A percentile compares a stretch with the other conserved stretches of the same genome.
Conservation (phyloP, 2,888 invertebrate species). For the Poecilus cupreus region DNA sequence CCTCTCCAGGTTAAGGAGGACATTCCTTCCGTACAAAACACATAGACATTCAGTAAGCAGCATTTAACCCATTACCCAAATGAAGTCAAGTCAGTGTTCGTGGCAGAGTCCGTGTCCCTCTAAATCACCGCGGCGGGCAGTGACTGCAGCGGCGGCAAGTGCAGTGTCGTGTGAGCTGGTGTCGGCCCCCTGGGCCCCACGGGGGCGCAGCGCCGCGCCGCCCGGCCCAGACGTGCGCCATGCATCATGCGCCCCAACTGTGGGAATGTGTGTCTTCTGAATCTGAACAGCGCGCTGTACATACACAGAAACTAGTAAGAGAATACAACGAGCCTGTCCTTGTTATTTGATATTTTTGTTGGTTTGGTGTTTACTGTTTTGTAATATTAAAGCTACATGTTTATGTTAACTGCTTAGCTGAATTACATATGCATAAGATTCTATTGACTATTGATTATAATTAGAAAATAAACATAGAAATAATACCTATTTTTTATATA, state of each 20-base stretch:
- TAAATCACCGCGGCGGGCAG: background rate
- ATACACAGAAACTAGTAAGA: background rate
- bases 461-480: no score
- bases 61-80: background rate
- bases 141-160: background rate
- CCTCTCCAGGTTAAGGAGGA: no score
- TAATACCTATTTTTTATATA: no score
- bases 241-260: conserved; percentile 12
- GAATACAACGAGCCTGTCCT: background rate
- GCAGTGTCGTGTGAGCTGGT: conserved; percentile 13
- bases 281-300: background rate
- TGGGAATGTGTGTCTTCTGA: conserved; percentile 1
- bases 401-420: background rate
- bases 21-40: no score
- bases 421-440: background rate
- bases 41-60: no score
- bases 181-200: conserved; percentile 7
- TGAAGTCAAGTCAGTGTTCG: no score
- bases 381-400: background rate
- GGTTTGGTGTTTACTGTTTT: background rate
- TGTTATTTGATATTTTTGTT: conserved; percentile 13
- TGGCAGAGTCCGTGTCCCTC: background rate
- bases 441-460: no score
- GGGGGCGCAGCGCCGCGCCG: conserved; percentile 24
- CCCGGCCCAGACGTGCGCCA: background rate